Evolutionary conservation across 2,888 invertebrate species (phyloP).

Genomic region (Oscheius myriophilus): DNA sequence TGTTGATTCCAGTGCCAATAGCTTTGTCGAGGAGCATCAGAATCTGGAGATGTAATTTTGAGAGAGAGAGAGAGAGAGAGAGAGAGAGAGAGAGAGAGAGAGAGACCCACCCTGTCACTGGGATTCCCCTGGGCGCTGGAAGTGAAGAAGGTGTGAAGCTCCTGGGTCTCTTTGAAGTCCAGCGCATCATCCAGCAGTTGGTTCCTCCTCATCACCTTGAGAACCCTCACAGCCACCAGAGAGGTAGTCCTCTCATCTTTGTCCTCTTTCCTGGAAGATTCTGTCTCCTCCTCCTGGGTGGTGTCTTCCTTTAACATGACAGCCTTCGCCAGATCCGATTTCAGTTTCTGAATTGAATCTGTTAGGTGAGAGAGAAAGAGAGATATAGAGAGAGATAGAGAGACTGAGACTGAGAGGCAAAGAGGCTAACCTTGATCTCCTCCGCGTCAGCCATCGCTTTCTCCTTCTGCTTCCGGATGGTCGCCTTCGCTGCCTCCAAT

Average conservation of each 20-base stretch:
- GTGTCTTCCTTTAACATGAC: neutral
- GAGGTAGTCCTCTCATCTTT: neutral
- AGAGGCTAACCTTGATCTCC: neutral
- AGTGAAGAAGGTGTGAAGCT: constrained; percentile 4
- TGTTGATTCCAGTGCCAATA: constrained; percentile 11
- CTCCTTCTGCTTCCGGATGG: neutral
- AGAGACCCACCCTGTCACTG: neutral
- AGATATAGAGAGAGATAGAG: too few relatives aligned
- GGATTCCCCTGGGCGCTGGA: neutral
- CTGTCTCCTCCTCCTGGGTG: neutral
- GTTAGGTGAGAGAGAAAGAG: too few relatives aligned
- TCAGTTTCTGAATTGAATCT: too few relatives aligned
- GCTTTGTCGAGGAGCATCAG: constrained; percentile 21
- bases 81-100: too few relatives aligned
- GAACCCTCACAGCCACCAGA: constrained; percentile 6
- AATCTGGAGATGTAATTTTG: too few relatives aligned
- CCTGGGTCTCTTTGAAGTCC: constrained; percentile 1
- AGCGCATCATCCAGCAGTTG: constrained; percentile 20
- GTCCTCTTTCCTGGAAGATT: too few relatives aligned
- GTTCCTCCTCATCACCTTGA: constrained; percentile 16
- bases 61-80: too few relatives aligned
- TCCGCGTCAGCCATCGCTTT: constrained; percentile 1
- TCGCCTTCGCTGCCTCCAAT: neutral
- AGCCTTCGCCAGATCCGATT: too few relatives aligned
- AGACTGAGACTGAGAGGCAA: too few relatives aligned